Percentiles rank a stretch among this genome's conserved stretches.
phyloP scores from a whole-genome alignment of 2,113 vertebrate genomes.

The Prunella himalayana region DNA sequence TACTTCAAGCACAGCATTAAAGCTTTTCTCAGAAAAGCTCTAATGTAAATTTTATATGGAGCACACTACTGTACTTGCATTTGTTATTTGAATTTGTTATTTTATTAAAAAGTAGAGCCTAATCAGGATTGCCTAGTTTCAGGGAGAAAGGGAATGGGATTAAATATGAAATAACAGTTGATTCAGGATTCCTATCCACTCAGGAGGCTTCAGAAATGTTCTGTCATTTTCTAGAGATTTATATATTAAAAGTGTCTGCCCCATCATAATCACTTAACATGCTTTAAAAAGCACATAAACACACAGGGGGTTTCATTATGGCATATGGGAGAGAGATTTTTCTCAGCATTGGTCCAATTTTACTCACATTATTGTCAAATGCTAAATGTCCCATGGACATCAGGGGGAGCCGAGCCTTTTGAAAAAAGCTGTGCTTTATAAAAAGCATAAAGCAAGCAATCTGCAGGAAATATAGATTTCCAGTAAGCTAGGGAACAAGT shows the following conservation, averaged over 20 bases:
- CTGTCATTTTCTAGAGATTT: slow-evolving; percentile 35
- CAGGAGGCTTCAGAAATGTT: slow-evolving; percentile 13
- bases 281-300: slow-evolving; percentile 50
- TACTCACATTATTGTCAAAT: slow-evolving; percentile 9
- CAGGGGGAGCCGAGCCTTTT: not conserved
- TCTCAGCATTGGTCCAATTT: slow-evolving; percentile 35
- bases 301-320: not conserved
- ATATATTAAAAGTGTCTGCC: slow-evolving; percentile 31
- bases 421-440: not conserved
- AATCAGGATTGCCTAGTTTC: slow-evolving; percentile 18
- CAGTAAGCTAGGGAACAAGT: not conserved
- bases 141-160: slow-evolving; percentile 20
- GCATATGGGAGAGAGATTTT: slow-evolving; percentile 12
- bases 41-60: slow-evolving; percentile 51
- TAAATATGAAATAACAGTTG: slow-evolving; percentile 35
- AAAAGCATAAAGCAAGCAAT: not conserved
- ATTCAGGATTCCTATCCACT: slow-evolving; percentile 13
- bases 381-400: slow-evolving; percentile 19
- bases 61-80: not conserved
- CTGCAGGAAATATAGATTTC: not conserved
- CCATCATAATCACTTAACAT: slow-evolving; percentile 24
- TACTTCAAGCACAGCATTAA: slow-evolving; percentile 50
- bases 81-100: slow-evolving; percentile 50
- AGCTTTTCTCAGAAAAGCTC: slow-evolving; percentile 37
- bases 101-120: slow-evolving; percentile 46